Percentiles rank a stretch among this genome's conserved stretches.
These are phyloP conservation scores for Erythrolamprus reginae DNA, from an alignment of 2,113 vertebrate genomes.

Conservation along the genomic window DNA sequence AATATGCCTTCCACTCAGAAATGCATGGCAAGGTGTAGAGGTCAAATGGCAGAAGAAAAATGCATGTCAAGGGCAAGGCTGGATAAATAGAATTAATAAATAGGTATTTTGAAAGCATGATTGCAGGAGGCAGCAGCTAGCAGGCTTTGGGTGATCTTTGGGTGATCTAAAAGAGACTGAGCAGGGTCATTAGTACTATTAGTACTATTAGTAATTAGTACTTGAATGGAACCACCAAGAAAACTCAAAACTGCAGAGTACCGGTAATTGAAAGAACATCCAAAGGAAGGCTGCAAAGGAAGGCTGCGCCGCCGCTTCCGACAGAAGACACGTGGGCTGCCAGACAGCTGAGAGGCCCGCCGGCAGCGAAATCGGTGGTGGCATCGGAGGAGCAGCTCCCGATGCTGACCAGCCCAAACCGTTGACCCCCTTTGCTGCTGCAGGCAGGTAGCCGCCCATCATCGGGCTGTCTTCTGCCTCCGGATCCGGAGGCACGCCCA, in stretches of 20 bases:
- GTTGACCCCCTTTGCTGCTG: too few relatives aligned
- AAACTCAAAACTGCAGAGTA: neutral
- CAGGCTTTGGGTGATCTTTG: neutral
- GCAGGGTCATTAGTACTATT: neutral
- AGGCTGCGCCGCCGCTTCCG: too few relatives aligned
- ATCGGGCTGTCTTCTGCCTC: too few relatives aligned
- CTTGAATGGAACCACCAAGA: neutral
- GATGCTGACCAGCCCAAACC: too few relatives aligned
- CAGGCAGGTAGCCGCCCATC: too few relatives aligned
- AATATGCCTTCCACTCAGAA: neutral
- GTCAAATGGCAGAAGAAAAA: neutral
- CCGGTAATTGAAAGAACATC: neutral
- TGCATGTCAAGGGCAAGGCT: neutral
- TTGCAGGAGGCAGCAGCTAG: neutral
- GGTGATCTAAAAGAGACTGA: neutral
- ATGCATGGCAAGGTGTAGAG: neutral
- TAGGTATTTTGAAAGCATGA: neutral
- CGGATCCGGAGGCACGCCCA: too few relatives aligned
- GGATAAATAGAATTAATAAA: neutral
- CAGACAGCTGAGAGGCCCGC: too few relatives aligned
- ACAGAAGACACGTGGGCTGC: too few relatives aligned
- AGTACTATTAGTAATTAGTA: too few relatives aligned
- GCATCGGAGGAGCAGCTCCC: too few relatives aligned
- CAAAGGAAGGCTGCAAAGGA: neutral
- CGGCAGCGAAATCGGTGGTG: too few relatives aligned